Evolutionary conservation across 2,888 invertebrate genomes (phyloP), one percentile per base, ranked within the genome.

Genomic region (Caenorhabditis sp.): DNA sequence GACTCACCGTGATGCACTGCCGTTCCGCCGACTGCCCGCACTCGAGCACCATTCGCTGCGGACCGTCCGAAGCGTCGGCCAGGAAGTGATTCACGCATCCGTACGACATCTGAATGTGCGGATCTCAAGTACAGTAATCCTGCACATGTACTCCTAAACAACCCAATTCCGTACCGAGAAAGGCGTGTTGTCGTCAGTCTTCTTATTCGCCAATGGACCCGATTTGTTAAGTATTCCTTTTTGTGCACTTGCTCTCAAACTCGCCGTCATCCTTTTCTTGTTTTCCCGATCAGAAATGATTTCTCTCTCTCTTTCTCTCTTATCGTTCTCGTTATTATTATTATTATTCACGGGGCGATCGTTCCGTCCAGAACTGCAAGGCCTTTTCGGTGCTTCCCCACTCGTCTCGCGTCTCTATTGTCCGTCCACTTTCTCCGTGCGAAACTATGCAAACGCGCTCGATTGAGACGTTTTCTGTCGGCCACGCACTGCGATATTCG

Each of bases 51-150:
- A 75, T 35, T 17, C 56, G 35, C 11, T 62, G 61, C 2, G 75
- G 63, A 6, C 15, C 22, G 2, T n/a, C 17, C 7, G 58, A 22
- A 9, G 48, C 8, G 3, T 68, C 55, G 2, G 4, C 17, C 6
- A 75, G 63, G 46, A 50, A 75, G 11, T 41, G 56, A 39, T 35
- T 46, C 22, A 75, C 68, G 26, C 43, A 52, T 17, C 11, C 27
- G 32, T 75, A 62, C 8, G 58, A 30, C 35, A 70, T 32, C 75
- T 75, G 68, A 39, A 71, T 9, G 35, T 13, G n/a, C n/a, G n/a
- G n/a, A n/a, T n/a, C n/a, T n/a, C n/a, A n/a, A n/a, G n/a, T n/a
- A n/a, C n/a, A n/a, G n/a, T n/a, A n/a, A n/a, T n/a, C n/a, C n/a
- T n/a, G n/a, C n/a, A n/a, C n/a, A n/a, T n/a, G n/a, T n/a, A n/a